Percentiles rank a stretch among this genome's conserved stretches.
These are phyloP conservation scores for Pteria penguin DNA, from an alignment of 2,888 invertebrate genomes.

Conservation along the genomic window DNA sequence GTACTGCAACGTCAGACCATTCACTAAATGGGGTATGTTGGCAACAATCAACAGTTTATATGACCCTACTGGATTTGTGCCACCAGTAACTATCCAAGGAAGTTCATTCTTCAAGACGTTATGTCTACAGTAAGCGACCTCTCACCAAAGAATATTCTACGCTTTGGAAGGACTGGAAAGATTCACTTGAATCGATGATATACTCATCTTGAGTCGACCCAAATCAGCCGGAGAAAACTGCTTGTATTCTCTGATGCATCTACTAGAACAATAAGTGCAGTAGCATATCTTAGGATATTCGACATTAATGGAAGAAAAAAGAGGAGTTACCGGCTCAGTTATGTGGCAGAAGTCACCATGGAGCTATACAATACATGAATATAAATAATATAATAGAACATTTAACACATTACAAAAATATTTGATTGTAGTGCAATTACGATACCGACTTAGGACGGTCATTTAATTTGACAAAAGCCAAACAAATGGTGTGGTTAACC, in stretches of 20 bases:
- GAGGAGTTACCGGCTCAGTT: no score
- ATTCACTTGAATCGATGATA: slow-evolving; percentile 2
- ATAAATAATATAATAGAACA: no score
- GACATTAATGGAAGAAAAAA: slow-evolving; percentile 5
- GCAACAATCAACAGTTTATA: slow-evolving; percentile 14
- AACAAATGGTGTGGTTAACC: no score
- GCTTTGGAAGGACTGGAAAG: background rate
- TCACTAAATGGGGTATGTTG: slow-evolving; percentile 2
- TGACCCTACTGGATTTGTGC: slow-evolving; percentile 7
- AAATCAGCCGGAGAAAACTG: background rate
- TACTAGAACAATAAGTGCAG: slow-evolving; percentile 12
- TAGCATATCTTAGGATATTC: slow-evolving; percentile 24
- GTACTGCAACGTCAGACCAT: background rate
- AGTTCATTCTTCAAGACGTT: background rate
- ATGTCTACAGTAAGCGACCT: background rate
- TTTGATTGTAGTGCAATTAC: no score
- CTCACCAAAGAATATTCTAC: background rate
- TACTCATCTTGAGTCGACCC: background rate
- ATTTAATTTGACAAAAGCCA: no score
- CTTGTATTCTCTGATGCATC: slow-evolving; percentile 36
- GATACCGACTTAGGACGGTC: no score
- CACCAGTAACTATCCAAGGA: slow-evolving; percentile 9
- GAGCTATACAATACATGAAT: no score
- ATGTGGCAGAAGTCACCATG: no score
- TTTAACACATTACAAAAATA: no score